Percentiles rank a stretch among this genome's conserved stretches.
These are phyloP conservation scores for Heloderma charlesbogerti DNA, from an alignment of 2,113 vertebrate genomes.

Conservation along the genomic window DNA sequence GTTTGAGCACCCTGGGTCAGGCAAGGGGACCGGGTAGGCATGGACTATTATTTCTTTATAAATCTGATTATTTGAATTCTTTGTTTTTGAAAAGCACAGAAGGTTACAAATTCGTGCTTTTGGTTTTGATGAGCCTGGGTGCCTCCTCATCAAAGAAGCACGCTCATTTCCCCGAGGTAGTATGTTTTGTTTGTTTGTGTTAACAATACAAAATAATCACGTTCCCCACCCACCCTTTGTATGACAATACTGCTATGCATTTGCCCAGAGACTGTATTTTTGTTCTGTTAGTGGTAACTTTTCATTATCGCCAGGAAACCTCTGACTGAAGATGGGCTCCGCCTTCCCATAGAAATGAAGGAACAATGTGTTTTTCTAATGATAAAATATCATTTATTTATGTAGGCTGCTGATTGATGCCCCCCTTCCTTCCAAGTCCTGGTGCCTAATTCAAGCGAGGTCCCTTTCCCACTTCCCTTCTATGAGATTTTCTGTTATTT, in stretches of 20 bases:
- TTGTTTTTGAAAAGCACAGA: not conserved
- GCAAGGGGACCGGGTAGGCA: not conserved
- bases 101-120: not conserved
- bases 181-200: not conserved
- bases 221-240: not conserved
- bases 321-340: not conserved
- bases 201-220: not conserved
- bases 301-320: slow-evolving; percentile 3
- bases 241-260: not conserved
- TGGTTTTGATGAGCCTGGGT: too few species aligned
- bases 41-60: not conserved
- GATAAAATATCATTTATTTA: not conserved
- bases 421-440: not conserved
- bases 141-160: not conserved
- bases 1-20: not conserved
- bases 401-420: not conserved
- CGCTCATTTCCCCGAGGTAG: not conserved
- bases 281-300: not conserved
- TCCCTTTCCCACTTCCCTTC: not conserved
- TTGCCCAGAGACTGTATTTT: not conserved
- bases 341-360: not conserved
- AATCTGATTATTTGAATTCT: not conserved
- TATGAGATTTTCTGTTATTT: not conserved
- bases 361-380: not conserved
- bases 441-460: not conserved